Evolutionary conservation across 1,140 invertebrate species (phyloP), one percentile per base, ranked within the genome.

Genomic region (Brachionus paranguensis): DNA sequence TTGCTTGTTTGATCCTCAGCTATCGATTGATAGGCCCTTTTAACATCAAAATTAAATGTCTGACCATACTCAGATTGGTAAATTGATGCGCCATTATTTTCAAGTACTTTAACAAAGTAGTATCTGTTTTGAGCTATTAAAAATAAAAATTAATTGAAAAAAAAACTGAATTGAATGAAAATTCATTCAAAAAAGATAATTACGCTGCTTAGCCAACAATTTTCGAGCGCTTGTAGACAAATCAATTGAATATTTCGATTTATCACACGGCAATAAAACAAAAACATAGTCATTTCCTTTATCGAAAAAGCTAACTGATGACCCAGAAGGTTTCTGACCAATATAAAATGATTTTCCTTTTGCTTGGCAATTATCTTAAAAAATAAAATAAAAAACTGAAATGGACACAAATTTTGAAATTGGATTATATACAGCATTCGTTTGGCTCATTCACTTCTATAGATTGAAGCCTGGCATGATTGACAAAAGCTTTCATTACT

Each of bases 231-330:
- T 76, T 12, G 43, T 5, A 2, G 72, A 24, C 4, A 76, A 14
- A 8, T 76, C 72, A 14, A 76, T 27, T 50, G 72, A 76, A 41
- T 81, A 60, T 64, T 81, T 81, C 20, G 33, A 45, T 47, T 64
- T 81, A 43, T 68, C 78, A 81, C 78, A 81, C 37, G 78, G 78
- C 27, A 81, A 47, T 10, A 81, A 24, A 27, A 81, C 78, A 64
- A 81, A 81, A 3, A 68, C 78, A 47, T 64, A 81, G 37, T 81
- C 78, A 60, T 43, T 45, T 37, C 78, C 78, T 24, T 60, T 50
- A 50, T 50, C 72, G 27, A 76, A 50, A 10, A 76, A 11, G 33
- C 33, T 2, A 50, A 7, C 3, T 47, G 33, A 43, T 43, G 2
- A 10, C 0, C 72, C 47, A 14, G 20, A 47, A 3, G 14, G 12